Conservation (phyloP, 2,113 vertebrate genomes). For the Alexandromys fortis region DNA sequence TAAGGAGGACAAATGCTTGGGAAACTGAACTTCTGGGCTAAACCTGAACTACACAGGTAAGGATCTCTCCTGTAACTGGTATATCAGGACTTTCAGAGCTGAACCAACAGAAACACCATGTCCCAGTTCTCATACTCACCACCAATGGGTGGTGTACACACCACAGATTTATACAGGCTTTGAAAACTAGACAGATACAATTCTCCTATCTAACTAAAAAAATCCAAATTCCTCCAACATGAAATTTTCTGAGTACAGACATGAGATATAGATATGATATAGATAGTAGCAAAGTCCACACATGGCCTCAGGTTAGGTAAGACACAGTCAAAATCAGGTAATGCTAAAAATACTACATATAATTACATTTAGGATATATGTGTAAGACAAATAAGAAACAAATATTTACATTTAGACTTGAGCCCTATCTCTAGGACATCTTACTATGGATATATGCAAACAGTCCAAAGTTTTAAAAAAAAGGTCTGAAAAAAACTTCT, state of each 20-base stretch:
- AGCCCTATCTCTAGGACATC: neutral
- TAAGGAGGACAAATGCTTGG: neutral
- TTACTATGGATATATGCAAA: neutral
- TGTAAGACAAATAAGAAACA: neutral
- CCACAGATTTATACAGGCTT: neutral
- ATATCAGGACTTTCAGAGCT: neutral
- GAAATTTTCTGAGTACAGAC: neutral
- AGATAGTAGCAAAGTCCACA: neutral
- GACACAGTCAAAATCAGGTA: neutral
- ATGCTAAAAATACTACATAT: neutral
- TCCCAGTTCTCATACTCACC: neutral
- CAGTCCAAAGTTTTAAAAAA: neutral
- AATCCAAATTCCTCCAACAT: neutral
- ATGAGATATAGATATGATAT: neutral
- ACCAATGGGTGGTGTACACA: neutral
- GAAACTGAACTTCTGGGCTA: neutral
- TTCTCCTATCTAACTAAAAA: neutral
- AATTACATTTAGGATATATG: neutral
- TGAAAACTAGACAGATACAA: constrained; percentile 14
- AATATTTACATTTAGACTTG: neutral
- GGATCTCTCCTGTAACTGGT: neutral
- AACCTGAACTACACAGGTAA: neutral
- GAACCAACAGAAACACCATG: neutral
- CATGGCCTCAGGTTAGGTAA: neutral
- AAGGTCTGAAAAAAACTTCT: neutral